These are phyloP conservation scores for Diarsia dahlii DNA, from an alignment of 2,888 invertebrate species.

Conservation along the genomic window DNA sequence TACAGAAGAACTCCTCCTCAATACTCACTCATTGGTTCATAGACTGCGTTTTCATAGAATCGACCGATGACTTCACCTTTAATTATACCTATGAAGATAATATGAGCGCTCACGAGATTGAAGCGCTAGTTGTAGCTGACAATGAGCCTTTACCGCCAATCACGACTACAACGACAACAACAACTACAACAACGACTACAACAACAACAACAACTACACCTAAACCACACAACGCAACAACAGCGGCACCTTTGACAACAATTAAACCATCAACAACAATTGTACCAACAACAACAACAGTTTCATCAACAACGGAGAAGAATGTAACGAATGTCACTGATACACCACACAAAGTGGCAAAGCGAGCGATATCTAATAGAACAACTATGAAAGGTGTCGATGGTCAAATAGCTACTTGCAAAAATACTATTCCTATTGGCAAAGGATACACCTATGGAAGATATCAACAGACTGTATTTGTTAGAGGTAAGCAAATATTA, in stretches of 20 bases:
- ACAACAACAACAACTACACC: conserved; percentile 64
- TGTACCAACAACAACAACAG: conserved; percentile 62
- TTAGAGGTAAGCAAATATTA: conserved; percentile 91
- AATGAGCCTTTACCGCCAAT: conserved; percentile 91
- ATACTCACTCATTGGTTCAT: conserved; percentile 95
- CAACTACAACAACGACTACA: conserved; percentile 66
- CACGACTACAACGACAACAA: conserved; percentile 77
- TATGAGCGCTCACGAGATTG: conserved; percentile 91
- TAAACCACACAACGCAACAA: conserved; percentile 50
- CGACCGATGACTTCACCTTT: conserved; percentile 91
- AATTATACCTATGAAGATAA: conserved; percentile 92
- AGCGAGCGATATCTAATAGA: conserved; percentile 73
- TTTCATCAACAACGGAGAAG: conserved; percentile 54
- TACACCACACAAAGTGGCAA: conserved; percentile 71
- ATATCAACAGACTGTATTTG: conserved; percentile 92
- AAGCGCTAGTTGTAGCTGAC: conserved; percentile 93
- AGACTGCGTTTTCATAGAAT: conserved; percentile 93
- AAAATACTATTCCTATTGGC: conserved; percentile 92
- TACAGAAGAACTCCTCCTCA: conserved; percentile 85
- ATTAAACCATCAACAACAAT: conserved; percentile 66
- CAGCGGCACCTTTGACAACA: conserved; percentile 57
- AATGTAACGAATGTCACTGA: conserved; percentile 47
- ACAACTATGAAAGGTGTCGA: conserved; percentile 70
- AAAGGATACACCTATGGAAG: conserved; percentile 93
- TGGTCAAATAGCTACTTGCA: conserved; percentile 74